A percentile compares a stretch with the other conserved stretches of the same genome.
Conservation (phyloP, 1,140 invertebrate species). For the Drosophila pandora region DNA sequence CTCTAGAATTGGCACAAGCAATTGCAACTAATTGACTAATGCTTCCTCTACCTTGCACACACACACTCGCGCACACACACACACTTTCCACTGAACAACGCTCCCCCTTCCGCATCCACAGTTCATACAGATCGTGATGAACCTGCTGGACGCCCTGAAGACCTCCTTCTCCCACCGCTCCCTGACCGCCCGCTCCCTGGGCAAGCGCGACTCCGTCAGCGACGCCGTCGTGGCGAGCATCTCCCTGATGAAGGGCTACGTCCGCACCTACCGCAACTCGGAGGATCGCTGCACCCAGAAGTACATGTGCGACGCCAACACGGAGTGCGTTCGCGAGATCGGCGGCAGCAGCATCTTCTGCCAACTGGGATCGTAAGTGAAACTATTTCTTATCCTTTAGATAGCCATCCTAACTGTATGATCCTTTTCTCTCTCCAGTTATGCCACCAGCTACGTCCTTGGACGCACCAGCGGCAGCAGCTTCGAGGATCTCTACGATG, state of each 20-base stretch:
- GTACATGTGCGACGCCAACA: constrained; percentile 94
- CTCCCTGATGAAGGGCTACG: constrained; percentile 94
- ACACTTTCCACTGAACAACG: constrained; percentile 55
- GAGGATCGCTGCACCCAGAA: constrained; percentile 92
- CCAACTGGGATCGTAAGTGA: constrained; percentile 95
- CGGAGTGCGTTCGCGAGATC: constrained; percentile 92
- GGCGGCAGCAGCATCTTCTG: constrained; percentile 94
- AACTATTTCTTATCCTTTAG: neutral
- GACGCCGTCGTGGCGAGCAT: constrained; percentile 94
- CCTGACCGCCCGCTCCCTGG: constrained; percentile 90
- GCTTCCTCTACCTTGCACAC: constrained; percentile 49
- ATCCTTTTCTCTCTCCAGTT: constrained; percentile 85
- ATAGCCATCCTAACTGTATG: neutral
- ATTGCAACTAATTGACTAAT: constrained; percentile 77
- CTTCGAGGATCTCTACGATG: constrained; percentile 93
- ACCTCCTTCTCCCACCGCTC: constrained; percentile 96
- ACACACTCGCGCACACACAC: constrained; percentile 27
- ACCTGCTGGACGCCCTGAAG: constrained; percentile 94
- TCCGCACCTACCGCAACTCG: constrained; percentile 91
- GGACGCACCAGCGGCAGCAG: constrained; percentile 89
- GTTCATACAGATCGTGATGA: constrained; percentile 96
- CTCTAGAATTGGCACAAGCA: constrained; percentile 66
- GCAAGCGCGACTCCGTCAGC: constrained; percentile 92
- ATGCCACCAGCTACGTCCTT: constrained; percentile 92
- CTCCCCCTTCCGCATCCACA: constrained; percentile 85